These are phyloP conservation scores for Coluber constrictor DNA, from an alignment of 2,797 vertebrate genomes.

Conservation along the genomic window DNA sequence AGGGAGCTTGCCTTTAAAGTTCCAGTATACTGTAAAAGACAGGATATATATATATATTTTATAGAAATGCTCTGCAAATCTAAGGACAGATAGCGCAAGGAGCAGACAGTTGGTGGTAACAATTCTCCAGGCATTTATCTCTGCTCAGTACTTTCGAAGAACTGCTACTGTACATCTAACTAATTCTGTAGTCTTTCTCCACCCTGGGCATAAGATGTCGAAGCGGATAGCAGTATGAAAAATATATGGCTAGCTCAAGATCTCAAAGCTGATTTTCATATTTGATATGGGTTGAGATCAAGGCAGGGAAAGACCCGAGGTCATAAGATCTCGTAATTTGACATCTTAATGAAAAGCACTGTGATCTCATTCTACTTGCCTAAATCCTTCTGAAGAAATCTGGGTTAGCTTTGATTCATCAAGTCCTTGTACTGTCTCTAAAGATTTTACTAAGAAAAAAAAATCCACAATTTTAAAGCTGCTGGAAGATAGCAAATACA, in stretches of 20 bases:
- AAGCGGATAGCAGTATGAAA: neutral
- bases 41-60: neutral
- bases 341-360: neutral
- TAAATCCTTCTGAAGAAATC: neutral
- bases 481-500: conserved; percentile 13
- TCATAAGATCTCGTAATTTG: conserved; percentile 4
- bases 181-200: neutral
- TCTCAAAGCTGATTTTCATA: conserved; percentile 17
- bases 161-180: conserved; percentile 16
- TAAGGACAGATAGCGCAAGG: neutral
- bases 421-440: neutral
- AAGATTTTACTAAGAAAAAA: conserved; percentile 32
- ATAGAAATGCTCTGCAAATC: neutral
- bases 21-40: neutral
- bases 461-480: neutral
- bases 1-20: neutral
- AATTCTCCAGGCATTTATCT: neutral
- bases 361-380: neutral
- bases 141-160: neutral
- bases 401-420: neutral
- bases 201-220: neutral
- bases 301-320: neutral
- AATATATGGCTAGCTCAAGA: conserved; percentile 11
- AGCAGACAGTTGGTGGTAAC: neutral
- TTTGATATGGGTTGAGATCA: neutral